A percentile compares a stretch with the other conserved stretches of the same genome.
Evolutionary conservation across 2,888 invertebrate genomes (phyloP).

Genomic region (Dioctria linearis): DNA sequence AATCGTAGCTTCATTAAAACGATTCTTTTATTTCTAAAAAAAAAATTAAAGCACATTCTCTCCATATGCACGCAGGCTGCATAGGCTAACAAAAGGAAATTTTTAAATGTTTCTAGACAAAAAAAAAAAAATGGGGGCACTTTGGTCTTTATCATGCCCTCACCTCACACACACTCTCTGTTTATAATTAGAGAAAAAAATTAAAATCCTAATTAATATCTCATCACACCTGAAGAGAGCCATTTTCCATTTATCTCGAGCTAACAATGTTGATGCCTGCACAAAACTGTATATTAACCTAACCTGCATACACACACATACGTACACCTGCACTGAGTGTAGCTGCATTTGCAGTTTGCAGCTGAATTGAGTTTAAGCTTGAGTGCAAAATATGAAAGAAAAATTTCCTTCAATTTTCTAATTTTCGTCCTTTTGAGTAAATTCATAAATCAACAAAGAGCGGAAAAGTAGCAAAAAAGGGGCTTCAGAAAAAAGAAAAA

Average conservation of each 20-base stretch:
- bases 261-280: conserved; percentile 12
- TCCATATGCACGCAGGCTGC: background rate
- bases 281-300: conserved; percentile 25
- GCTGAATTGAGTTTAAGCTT: conserved; percentile 11
- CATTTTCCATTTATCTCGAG: conserved; percentile 37
- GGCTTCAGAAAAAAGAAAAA: background rate
- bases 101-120: background rate
- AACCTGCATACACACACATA: conserved; percentile 20
- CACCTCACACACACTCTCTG: conserved; percentile 26
- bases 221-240: conserved; percentile 18
- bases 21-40: background rate
- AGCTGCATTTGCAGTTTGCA: conserved; percentile 32
- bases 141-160: conserved; percentile 13
- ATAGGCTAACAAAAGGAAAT: conserved; percentile 14
- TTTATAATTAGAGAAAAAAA: background rate
- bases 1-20: conserved; percentile 31
- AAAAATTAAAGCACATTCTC: background rate
- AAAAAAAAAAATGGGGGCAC: conserved; percentile 25
- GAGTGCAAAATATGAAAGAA: conserved; percentile 11
- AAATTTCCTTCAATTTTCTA: conserved; percentile 42
- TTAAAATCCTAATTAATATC: conserved; percentile 36
- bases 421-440: conserved; percentile 26
- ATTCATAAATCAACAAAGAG: conserved; percentile 25
- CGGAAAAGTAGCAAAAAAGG: conserved; percentile 28
- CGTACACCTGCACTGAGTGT: background rate